Base-by-base conservation (phyloP, 2,113 vertebrate genomes). In the Rostratula benghalensis region DNA sequence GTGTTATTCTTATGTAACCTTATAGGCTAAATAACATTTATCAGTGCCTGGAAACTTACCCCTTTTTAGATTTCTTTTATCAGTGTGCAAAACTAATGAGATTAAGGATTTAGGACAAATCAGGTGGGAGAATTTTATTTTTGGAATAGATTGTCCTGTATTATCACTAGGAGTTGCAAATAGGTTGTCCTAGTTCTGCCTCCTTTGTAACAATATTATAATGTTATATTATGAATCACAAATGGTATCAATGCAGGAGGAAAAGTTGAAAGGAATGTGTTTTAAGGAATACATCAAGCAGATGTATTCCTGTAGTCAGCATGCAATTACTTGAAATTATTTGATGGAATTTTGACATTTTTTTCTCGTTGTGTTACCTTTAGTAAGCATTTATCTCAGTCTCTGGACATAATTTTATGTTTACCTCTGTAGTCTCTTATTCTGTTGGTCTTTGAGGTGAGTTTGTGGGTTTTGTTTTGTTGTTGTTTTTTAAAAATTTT, bases 71-170 rank as follows among this genome's bases (percentile, higher is more conserved):
- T 91, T 79, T 86, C 37, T 91, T 88, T 92, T 53, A 80, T 92
- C 63, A 70, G 59, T 79, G 37, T 93, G 63, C 51, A 91, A 41
- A 95, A 77, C 74, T 96, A 96, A 95, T 88, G 70, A 91, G 94
- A 96, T 97, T 95, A 97, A 94, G 81, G 89, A 89, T 94, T 88
- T 93, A 96, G 95, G 92, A 50, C 80, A 78, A 94, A 95, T 93
- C 80, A 90, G 85, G 69, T 37, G 71, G 31, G 59, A 37, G 4
- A 53, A 69, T 79, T 94, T 94, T 94, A 94, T 97, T 97, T 97
- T 91, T 83, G 91, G 94, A 85, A 76, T 81, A 87, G 61, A 28
- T 87, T 53, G 91, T 88, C 70, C 61, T 87, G 41, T 86, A 31
- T 84, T 82, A n/a, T 31, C 45, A 39, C 37, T 45, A 81, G 69